Evolutionary conservation across 2,113 vertebrate species (phyloP).

Genomic region (Probosciger aterrimus): DNA sequence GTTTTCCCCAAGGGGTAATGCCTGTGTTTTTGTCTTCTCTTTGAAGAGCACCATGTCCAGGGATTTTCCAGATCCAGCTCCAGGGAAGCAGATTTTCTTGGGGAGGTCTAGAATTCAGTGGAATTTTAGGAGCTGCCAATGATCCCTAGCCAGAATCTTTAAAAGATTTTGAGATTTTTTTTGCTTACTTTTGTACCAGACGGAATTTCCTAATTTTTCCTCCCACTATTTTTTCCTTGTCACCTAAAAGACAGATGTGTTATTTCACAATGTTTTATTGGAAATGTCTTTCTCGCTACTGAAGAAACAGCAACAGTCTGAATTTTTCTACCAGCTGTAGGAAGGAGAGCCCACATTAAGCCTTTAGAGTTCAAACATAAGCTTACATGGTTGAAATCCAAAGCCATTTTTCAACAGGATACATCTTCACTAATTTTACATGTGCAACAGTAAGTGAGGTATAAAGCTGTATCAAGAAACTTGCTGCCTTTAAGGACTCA

Average conservation of each 20-base stretch:
- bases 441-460: not conserved
- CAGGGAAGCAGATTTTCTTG: not conserved
- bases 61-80: slow-evolving; percentile 5
- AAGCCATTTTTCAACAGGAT: not conserved
- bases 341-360: not conserved
- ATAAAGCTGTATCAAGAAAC: not conserved
- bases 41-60: not conserved
- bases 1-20: not conserved
- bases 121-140: slow-evolving; percentile 20
- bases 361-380: not conserved
- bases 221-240: not conserved
- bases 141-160: slow-evolving; percentile 9
- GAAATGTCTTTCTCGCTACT: not conserved
- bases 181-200: not conserved
- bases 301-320: not conserved
- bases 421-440: not conserved
- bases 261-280: not conserved
- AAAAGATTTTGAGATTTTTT: not conserved
- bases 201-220: not conserved
- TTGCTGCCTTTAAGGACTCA: not conserved
- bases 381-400: not conserved
- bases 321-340: not conserved
- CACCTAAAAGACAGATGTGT: not conserved
- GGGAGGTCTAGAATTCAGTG: not conserved
- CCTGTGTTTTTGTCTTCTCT: not conserved